These are phyloP conservation scores for Thumatha senex DNA, from an alignment of 2,888 invertebrate species.

Conservation along the genomic window DNA sequence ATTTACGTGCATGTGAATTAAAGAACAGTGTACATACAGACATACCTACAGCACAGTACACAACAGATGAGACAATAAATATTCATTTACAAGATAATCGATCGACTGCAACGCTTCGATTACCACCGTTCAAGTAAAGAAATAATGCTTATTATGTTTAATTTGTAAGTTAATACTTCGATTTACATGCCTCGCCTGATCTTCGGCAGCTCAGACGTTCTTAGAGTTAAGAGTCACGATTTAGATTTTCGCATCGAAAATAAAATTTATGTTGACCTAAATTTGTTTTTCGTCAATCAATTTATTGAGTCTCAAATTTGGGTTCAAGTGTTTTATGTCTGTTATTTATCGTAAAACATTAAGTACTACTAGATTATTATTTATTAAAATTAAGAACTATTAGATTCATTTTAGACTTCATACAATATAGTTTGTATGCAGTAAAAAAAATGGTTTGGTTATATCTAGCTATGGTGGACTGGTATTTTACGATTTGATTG, in stretches of 20 bases:
- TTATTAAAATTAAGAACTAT: too few species aligned
- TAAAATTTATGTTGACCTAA: conserved; percentile 10
- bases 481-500: too few species aligned
- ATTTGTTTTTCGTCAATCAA: conserved; percentile 9
- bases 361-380: too few species aligned
- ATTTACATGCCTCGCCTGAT: conserved; percentile 11
- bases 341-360: too few species aligned
- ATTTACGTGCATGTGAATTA: neutral
- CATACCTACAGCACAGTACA: neutral
- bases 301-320: conserved; percentile 4
- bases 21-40: neutral
- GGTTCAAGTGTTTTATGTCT: neutral
- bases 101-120: conserved; percentile 5
- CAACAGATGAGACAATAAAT: conserved; percentile 8
- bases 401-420: too few species aligned
- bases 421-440: too few species aligned
- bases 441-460: too few species aligned
- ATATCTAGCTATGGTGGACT: too few species aligned
- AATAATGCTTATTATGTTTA: conserved; percentile 1
- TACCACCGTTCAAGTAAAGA: conserved; percentile 6
- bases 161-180: conserved; percentile 13
- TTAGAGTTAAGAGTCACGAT: conserved; percentile 14
- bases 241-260: conserved; percentile 8
- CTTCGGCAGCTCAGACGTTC: conserved; percentile 7
- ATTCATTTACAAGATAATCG: conserved; percentile 15